Evolutionary conservation across 2,113 vertebrate species (phyloP).

Genomic region (Bungarus multicinctus): DNA sequence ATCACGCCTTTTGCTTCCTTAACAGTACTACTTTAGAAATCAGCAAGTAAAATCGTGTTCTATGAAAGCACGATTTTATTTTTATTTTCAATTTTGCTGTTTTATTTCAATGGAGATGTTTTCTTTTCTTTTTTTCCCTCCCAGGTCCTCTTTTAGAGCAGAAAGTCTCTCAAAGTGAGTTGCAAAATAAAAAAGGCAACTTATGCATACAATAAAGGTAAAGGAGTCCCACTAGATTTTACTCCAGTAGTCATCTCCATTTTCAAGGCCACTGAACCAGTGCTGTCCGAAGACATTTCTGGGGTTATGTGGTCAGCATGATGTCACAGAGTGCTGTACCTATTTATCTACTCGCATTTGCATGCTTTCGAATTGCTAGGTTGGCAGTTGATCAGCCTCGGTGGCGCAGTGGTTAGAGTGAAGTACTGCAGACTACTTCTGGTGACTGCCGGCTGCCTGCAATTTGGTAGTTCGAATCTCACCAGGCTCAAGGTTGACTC

Average conservation of each 20-base stretch:
- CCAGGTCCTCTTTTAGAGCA: neutral
- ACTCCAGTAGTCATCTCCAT: neutral
- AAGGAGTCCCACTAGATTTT: neutral
- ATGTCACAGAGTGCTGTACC: neutral
- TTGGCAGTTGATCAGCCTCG: neutral
- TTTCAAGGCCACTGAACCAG: neutral
- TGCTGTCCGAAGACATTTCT: neutral
- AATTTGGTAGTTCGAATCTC: too few relatives aligned
- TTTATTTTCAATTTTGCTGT: neutral
- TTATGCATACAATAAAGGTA: neutral
- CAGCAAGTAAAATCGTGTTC: neutral
- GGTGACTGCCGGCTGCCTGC: too few relatives aligned
- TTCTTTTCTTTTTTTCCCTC: neutral
- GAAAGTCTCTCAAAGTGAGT: neutral
- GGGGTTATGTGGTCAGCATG: neutral
- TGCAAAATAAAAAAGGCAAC: neutral
- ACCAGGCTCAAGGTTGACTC: too few relatives aligned
- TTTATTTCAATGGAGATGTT: neutral
- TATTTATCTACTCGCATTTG: neutral
- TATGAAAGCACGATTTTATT: neutral
- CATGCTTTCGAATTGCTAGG: neutral
- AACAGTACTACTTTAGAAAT: neutral
- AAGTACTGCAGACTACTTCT: too few relatives aligned
- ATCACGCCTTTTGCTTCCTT: neutral
- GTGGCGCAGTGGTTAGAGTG: too few relatives aligned